Evolutionary conservation across 2,797 vertebrate genomes (phyloP).

Genomic region (Anabas testudineus): DNA sequence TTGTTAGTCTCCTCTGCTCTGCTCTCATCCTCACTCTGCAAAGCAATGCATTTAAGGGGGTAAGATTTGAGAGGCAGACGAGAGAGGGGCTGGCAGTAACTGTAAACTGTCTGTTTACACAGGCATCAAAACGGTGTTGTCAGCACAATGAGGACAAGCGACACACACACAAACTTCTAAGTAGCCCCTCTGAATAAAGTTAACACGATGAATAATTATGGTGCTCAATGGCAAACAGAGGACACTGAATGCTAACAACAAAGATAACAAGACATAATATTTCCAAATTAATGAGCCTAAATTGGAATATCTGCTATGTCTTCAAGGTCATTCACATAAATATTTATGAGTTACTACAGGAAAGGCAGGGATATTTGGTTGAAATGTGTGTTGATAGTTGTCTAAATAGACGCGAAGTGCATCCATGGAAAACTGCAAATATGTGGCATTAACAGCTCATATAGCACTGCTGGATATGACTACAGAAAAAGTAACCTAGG

Average conservation of each 20-base stretch:
- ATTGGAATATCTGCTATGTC: constrained; percentile 38
- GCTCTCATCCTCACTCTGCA: constrained; percentile 2
- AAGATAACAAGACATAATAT: constrained; percentile 32
- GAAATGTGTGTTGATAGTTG: constrained; percentile 21
- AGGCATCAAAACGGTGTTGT: constrained; percentile 44
- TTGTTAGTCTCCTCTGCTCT: constrained; percentile 12
- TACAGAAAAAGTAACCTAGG: neutral
- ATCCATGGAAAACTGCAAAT: constrained; percentile 24
- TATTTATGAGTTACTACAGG: constrained; percentile 42
- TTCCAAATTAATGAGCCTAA: constrained; percentile 50
- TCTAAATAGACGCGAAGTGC: neutral
- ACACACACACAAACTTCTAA: constrained; percentile 35
- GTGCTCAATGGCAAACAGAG: constrained; percentile 57
- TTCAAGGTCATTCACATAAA: constrained; percentile 34
- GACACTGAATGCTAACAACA: constrained; percentile 45
- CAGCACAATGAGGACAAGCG: constrained; percentile 38
- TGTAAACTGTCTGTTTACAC: constrained; percentile 49
- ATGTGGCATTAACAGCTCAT: constrained; percentile 8
- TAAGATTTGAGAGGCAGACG: constrained; percentile 35
- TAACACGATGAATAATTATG: constrained; percentile 59
- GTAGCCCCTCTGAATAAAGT: constrained; percentile 43
- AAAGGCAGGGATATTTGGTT: constrained; percentile 16
- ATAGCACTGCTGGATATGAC: neutral
- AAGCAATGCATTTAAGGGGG: constrained; percentile 21
- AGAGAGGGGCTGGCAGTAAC: constrained; percentile 37